A percentile compares a stretch with the other conserved stretches of the same genome.
phyloP scores from a whole-genome alignment of 53 echinoderm and acorn worm genomes.

The Arbacia lixula region DNA sequence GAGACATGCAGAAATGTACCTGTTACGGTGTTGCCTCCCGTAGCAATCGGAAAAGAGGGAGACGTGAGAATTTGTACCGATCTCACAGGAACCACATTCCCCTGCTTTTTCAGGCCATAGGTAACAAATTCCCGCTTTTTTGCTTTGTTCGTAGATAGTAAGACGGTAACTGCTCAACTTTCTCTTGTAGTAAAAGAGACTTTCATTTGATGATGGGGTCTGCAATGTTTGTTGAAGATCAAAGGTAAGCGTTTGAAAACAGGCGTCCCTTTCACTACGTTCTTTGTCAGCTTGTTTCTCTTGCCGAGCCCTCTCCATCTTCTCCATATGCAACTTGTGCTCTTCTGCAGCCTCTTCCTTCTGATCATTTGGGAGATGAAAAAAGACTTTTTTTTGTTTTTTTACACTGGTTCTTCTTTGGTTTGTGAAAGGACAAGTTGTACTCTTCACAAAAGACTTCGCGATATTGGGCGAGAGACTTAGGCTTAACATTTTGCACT shows the following conservation, averaged over 20 bases:
- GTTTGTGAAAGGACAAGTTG: no score
- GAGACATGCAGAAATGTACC: background rate
- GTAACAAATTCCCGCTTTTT: conserved; percentile 12
- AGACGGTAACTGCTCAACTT: conserved; percentile 24
- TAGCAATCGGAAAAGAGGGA: conserved; percentile 9
- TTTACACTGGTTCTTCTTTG: no score
- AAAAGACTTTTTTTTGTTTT: no score
- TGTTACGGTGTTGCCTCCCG: conserved; percentile 42
- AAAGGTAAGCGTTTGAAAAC: background rate
- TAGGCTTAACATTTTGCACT: background rate
- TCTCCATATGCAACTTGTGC: no score
- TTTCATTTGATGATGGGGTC: no score
- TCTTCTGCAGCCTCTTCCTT: no score
- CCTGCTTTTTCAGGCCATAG: conserved; percentile 36
- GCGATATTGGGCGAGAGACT: background rate
- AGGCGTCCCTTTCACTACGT: background rate
- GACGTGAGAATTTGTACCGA: conserved; percentile 27
- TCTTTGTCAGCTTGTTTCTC: background rate
- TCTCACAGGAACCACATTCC: conserved; percentile 2
- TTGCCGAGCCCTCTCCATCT: background rate
- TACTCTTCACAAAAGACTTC: no score
- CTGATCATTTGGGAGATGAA: no score
- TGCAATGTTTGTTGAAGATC: background rate
- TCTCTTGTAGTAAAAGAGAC: conserved; percentile 40
- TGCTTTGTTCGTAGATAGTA: conserved; percentile 29